phyloP scores from a whole-genome alignment of 2,797 vertebrate genomes.

The Sebastes reedi region DNA sequence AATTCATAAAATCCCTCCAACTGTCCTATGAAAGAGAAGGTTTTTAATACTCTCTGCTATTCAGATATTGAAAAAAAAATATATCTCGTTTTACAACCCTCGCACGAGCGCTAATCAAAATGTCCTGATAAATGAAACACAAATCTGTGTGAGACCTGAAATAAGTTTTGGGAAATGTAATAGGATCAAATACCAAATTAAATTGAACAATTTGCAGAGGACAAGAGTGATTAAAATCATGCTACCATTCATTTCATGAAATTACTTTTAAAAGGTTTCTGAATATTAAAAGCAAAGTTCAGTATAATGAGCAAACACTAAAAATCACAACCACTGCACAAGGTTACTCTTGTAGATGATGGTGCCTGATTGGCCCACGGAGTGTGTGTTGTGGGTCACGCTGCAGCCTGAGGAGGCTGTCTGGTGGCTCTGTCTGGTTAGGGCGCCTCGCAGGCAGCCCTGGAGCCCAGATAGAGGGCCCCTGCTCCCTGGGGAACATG shows the following conservation, averaged over 20 bases:
- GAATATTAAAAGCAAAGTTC: background rate
- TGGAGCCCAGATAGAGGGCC: constrained; percentile 28
- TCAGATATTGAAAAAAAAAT: background rate
- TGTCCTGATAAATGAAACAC: background rate
- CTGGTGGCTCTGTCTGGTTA: constrained; percentile 60
- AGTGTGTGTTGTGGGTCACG: constrained; percentile 24
- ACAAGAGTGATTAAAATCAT: background rate
- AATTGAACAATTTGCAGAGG: background rate
- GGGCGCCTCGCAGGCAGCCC: constrained; percentile 54
- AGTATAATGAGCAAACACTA: background rate
- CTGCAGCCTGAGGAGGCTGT: constrained; percentile 49
- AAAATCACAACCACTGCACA: background rate
- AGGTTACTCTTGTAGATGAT: background rate
- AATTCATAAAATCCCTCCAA: constrained; percentile 19
- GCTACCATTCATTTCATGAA: background rate
- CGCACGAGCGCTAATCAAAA: background rate
- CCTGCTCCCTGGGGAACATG: constrained; percentile 45
- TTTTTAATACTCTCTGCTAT: background rate
- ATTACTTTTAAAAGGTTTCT: background rate
- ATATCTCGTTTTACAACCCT: background rate
- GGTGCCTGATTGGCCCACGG: background rate
- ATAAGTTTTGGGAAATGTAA: background rate
- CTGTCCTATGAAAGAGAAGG: background rate
- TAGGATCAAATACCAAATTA: background rate
- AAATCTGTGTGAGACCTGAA: background rate